A percentile compares a stretch with the other conserved stretches of the same genome.
phyloP scores from a whole-genome alignment of 2,797 vertebrate genomes.

The Falco peregrinus region DNA sequence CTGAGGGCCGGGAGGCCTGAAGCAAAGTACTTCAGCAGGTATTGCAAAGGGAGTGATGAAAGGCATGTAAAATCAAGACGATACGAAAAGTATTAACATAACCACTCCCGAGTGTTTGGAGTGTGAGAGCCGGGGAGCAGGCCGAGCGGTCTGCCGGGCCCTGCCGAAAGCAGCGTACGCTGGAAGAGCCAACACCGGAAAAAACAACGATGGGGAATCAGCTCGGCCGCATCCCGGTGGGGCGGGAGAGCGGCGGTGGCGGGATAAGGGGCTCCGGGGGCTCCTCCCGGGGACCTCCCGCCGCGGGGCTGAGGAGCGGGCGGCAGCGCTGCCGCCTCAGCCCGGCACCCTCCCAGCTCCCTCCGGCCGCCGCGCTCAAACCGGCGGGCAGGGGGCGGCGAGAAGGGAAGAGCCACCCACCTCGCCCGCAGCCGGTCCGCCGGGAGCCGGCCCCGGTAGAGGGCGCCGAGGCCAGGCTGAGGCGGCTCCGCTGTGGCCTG shows the following conservation, averaged over 20 bases:
- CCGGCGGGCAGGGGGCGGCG: background rate
- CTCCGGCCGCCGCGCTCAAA: background rate
- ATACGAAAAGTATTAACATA: rapidly evolving
- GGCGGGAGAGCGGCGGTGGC: rapidly evolving
- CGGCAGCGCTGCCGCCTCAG: rapidly evolving
- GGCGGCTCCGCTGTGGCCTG: background rate
- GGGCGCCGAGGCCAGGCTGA: background rate
- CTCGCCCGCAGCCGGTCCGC: background rate
- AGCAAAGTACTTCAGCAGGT: background rate
- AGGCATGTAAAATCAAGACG: no score
- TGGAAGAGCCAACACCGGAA: no score
- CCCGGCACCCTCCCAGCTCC: background rate
- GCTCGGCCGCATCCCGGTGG: no score
- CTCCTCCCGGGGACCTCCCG: background rate
- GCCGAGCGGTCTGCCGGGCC: no score
- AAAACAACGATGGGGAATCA: background rate
- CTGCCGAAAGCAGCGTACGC: rapidly evolving
- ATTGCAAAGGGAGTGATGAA: background rate
- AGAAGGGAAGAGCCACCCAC: background rate
- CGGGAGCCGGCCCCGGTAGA: background rate
- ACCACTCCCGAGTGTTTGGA: background rate
- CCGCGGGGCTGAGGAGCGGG: background rate
- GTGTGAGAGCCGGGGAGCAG: background rate
- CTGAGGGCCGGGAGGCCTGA: no score
- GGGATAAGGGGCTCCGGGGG: background rate